phyloP scores from a whole-genome alignment of 2,797 vertebrate genomes.

The Tarsius wallacei region DNA sequence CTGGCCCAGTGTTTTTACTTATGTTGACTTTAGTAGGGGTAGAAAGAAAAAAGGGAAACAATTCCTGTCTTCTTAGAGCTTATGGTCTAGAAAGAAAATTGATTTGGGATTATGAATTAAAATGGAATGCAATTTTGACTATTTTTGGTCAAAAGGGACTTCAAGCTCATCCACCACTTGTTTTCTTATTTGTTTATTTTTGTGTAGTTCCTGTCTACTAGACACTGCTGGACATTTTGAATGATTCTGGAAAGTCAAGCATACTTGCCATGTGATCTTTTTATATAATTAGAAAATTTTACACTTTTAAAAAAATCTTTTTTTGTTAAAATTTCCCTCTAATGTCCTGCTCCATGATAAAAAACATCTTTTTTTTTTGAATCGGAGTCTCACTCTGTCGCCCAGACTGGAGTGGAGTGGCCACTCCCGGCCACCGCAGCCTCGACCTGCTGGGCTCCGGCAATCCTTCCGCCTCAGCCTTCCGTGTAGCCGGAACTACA shows the following conservation, averaged over 20 bases:
- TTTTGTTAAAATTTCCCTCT: constrained; percentile 6
- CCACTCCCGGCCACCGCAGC: too few relatives aligned
- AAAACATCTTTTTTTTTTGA: too few relatives aligned
- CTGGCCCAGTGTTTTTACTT: not conserved
- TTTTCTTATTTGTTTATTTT: not conserved
- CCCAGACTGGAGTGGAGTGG: too few relatives aligned
- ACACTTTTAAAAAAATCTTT: not conserved
- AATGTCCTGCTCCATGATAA: not conserved
- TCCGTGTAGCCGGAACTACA: too few relatives aligned
- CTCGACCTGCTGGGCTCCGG: too few relatives aligned
- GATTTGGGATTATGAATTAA: constrained; percentile 8
- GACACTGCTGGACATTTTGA: not conserved
- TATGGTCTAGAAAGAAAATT: not conserved
- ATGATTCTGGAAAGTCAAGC: not conserved
- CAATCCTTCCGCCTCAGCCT: too few relatives aligned
- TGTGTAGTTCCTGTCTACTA: not conserved
- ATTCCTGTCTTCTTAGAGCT: not conserved
- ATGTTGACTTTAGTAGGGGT: not conserved
- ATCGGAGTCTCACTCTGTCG: too few relatives aligned
- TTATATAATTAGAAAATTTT: not conserved
- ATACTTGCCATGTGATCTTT: not conserved
- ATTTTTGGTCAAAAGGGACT: not conserved
- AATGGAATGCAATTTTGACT: not conserved
- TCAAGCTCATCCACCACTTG: not conserved
- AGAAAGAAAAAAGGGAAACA: not conserved